phyloP scores from a whole-genome alignment of 1,140 invertebrate genomes.

The Neodiprion pinetum region DNA sequence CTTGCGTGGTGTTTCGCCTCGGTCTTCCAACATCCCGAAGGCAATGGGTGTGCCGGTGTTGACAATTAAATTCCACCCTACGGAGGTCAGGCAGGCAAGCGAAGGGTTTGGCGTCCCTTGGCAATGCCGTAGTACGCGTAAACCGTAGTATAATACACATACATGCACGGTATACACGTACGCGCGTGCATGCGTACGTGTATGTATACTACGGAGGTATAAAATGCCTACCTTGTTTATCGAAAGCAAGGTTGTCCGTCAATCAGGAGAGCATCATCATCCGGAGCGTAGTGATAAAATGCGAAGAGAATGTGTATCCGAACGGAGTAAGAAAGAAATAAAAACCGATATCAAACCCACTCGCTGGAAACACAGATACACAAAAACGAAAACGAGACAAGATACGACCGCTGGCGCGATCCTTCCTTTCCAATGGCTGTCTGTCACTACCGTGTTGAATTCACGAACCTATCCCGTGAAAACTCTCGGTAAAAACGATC shows the following conservation, averaged over 20 bases:
- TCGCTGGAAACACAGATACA: constrained; percentile 16
- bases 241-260: neutral
- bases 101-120: neutral
- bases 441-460: constrained; percentile 21
- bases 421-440: constrained; percentile 25
- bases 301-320: neutral
- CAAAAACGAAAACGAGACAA: neutral
- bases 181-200: too few species aligned
- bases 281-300: constrained; percentile 1
- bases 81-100: too few species aligned
- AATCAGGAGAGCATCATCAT: constrained; percentile 23
- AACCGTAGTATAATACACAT: too few species aligned
- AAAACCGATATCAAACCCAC: neutral
- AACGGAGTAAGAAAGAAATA: neutral
- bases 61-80: constrained; percentile 31
- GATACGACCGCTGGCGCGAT: constrained; percentile 6
- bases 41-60: constrained; percentile 36
- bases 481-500: neutral
- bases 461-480: neutral
- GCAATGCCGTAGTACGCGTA: neutral
- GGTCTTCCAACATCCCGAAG: constrained; percentile 3
- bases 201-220: neutral
- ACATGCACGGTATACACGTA: too few species aligned
- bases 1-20: constrained; percentile 11
- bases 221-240: neutral